Evolutionary conservation across 1,140 invertebrate species (phyloP), one percentile per base, ranked within the genome.

Genomic region (Eumeta japonica): DNA sequence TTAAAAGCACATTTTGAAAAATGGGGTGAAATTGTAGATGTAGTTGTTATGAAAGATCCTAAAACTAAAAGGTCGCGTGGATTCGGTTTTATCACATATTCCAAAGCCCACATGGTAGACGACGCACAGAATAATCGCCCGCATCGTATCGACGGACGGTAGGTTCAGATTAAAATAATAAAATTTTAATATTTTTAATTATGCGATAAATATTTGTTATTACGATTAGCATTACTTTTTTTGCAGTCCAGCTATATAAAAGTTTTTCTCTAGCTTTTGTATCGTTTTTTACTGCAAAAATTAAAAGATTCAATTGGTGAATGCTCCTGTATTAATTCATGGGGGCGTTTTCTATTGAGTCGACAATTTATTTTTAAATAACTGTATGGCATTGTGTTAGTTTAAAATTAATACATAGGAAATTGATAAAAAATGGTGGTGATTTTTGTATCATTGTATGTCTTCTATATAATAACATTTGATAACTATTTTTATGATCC

Each of bases 61-160:
- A 87, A 90, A 50, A 96, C 94, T 0, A 90, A 90, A 51, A 77
- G 87, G 36, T 97, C 94, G 2, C 79, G 95, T 47, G 95, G 95
- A 3, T 98, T 98, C 77, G 95, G 95, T 10, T 98, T 98, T 64
- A 94, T 98, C 35, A 98, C 95, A 0, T 98, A 95, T 62, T 90
- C 90, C 3, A 81, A 87, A 56, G 86, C 90, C 31, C 82, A 88
- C 47, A 95, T 95, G 89, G 93, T 98, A 11, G 95, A 98, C 79
- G 89, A 91, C 66, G 94, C 94, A 1, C 95, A 98, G 77, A 85
- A 83, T 56, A 87, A 88, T 32, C 81, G 95, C 47, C 87, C 82
- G 3, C 82, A 85, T 55, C 75, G 79, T 29, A 82, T 84, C 30
- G 83, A 84, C 62, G 81, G 81, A 43, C 76, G 80, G 79, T 81